A percentile compares a stretch with the other conserved stretches of the same genome.
phyloP scores from a whole-genome alignment of 2,113 vertebrate species.

The Pelmatolapia mariae region DNA sequence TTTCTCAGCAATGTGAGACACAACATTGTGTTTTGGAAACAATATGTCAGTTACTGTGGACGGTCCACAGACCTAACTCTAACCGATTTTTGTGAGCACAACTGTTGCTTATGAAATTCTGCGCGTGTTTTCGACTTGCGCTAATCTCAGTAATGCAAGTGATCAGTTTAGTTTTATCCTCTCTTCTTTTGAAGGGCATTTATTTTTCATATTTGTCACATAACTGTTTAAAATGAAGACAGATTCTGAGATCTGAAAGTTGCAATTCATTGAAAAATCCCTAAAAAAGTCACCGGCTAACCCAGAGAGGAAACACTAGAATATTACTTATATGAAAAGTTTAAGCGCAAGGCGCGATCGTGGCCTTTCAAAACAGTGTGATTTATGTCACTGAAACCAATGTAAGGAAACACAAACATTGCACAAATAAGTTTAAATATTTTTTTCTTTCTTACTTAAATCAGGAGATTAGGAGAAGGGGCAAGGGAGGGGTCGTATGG shows the following conservation, averaged over 20 bases:
- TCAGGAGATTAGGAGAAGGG: background rate
- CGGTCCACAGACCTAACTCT: rapidly evolving
- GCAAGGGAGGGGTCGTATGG: rapidly evolving
- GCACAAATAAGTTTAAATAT: rapidly evolving
- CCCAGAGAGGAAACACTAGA: background rate
- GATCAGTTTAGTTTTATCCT: background rate
- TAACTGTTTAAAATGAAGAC: background rate
- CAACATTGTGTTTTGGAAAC: background rate
- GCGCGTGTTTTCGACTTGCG: rapidly evolving
- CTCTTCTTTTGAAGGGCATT: background rate
- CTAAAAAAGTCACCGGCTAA: background rate
- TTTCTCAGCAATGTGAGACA: background rate
- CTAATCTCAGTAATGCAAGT: background rate
- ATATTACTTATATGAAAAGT: background rate
- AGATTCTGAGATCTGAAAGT: background rate
- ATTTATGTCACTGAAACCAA: background rate
- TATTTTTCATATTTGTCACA: background rate
- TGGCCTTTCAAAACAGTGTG: background rate
- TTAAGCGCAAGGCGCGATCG: rapidly evolving
- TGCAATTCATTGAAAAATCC: background rate
- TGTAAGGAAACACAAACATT: background rate
- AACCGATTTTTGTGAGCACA: background rate
- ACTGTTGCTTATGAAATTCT: rapidly evolving
- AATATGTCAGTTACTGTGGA: background rate
- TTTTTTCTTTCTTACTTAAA: rapidly evolving